A percentile compares a stretch with the other conserved stretches of the same genome.
These are phyloP conservation scores for Micronisus gabar DNA, from an alignment of 2,113 vertebrate genomes.

Conservation along the genomic window DNA sequence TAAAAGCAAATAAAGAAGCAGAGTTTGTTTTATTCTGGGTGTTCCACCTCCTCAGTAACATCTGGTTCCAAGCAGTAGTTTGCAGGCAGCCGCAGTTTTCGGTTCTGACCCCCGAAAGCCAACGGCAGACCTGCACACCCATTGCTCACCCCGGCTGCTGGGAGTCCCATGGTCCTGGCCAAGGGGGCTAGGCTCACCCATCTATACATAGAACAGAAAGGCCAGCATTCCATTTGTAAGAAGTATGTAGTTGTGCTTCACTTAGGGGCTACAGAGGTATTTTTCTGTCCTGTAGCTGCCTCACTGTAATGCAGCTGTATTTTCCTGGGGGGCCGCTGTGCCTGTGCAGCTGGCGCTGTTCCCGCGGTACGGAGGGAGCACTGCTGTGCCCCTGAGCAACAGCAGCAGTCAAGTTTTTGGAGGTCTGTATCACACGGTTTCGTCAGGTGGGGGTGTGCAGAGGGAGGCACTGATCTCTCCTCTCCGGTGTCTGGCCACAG, in stretches of 20 bases:
- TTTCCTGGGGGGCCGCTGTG: not conserved
- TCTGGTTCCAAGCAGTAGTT: not conserved
- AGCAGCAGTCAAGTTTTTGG: not conserved
- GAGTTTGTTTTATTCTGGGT: not conserved
- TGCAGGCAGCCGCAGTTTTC: rapidly evolving
- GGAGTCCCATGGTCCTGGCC: not conserved
- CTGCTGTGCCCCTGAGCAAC: rapidly evolving
- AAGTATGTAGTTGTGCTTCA: not conserved
- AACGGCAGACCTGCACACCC: not conserved
- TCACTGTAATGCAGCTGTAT: not conserved
- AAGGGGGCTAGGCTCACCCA: not conserved
- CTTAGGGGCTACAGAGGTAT: not conserved
- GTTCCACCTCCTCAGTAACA: rapidly evolving
- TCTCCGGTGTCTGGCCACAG: rapidly evolving
- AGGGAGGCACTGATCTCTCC: not conserved
- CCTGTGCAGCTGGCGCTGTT: rapidly evolving
- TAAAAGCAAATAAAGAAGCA: not conserved
- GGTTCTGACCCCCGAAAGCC: not conserved
- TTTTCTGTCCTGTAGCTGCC: not conserved
- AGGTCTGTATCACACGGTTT: not conserved
- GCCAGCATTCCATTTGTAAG: not conserved
- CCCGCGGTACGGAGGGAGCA: rapidly evolving
- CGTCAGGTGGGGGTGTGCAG: no score
- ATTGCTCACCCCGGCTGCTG: rapidly evolving
- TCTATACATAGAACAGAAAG: not conserved